phyloP scores from a whole-genome alignment of 2,888 invertebrate species.

The Brachylomia viminalis region DNA sequence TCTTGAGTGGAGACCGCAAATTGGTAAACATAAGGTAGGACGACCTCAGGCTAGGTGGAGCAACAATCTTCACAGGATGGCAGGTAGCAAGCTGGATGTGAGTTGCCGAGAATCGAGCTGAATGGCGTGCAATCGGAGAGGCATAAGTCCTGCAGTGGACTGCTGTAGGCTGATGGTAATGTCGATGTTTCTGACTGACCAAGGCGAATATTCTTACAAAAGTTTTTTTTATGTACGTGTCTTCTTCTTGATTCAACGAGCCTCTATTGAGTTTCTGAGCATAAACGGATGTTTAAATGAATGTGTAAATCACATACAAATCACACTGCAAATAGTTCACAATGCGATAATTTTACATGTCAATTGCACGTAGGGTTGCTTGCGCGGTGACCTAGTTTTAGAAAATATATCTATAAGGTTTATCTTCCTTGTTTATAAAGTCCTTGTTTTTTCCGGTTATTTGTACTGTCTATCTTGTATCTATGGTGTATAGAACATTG shows the following conservation, averaged over 20 bases:
- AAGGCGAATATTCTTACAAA: background rate
- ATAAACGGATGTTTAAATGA: conserved; percentile 40
- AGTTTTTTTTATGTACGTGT: background rate
- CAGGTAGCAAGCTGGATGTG: too few relatives aligned
- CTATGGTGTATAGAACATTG: background rate
- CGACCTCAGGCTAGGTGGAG: too few relatives aligned
- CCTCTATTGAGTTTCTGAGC: conserved; percentile 11
- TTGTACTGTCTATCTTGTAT: background rate
- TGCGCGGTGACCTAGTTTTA: conserved; percentile 27
- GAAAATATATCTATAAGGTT: background rate
- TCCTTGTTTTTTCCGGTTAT: conserved; percentile 18
- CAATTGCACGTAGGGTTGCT: conserved; percentile 29
- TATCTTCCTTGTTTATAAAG: background rate
- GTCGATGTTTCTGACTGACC: background rate
- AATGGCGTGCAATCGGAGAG: too few relatives aligned
- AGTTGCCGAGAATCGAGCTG: too few relatives aligned
- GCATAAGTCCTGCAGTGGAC: background rate
- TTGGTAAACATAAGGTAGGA: too few relatives aligned
- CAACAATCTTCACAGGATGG: too few relatives aligned
- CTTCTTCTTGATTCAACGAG: background rate
- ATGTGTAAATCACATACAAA: conserved; percentile 43
- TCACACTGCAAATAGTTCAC: conserved; percentile 34
- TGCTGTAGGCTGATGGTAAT: background rate
- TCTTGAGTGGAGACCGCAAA: too few relatives aligned
- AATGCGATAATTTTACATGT: conserved; percentile 40